Percentiles rank a stretch among this genome's conserved stretches.
Conservation (phyloP, 2,797 vertebrate genomes). For the Tiaroga cobitis region DNA sequence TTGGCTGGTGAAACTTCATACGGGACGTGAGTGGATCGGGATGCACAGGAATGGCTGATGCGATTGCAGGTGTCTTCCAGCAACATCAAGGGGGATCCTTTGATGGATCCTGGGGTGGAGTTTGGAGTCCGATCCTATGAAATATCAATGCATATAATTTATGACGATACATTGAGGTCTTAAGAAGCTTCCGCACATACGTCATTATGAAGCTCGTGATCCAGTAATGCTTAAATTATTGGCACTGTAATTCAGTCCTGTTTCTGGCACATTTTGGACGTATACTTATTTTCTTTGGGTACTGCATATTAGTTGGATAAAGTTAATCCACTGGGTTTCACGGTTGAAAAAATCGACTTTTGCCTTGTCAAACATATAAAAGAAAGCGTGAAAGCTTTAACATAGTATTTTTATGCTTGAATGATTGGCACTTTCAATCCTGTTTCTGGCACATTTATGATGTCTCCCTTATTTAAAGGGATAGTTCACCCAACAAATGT, state of each 20-base stretch:
- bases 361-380: too few species aligned
- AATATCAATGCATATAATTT: background rate
- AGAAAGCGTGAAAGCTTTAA: too few species aligned
- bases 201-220: too few species aligned
- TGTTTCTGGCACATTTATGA: background rate
- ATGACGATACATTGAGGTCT: too few species aligned
- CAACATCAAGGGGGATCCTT: constrained; percentile 91
- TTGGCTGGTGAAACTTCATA: constrained; percentile 89
- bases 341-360: too few species aligned
- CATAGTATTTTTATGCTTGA: too few species aligned
- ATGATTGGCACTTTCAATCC: background rate
- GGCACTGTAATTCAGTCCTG: background rate
- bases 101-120: constrained; percentile 91
- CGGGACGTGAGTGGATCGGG: constrained; percentile 68
- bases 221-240: too few species aligned
- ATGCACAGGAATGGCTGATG: constrained; percentile 89
- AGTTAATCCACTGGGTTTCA: too few species aligned
- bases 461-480: background rate
- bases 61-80: constrained; percentile 95
- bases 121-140: constrained; percentile 93
- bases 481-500: background rate
- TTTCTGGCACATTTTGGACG: background rate
- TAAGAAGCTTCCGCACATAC: too few species aligned
- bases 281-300: too few species aligned
- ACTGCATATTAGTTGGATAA: too few species aligned